These are phyloP conservation scores for Latrodectus elegans DNA, from an alignment of 2,888 invertebrate species.

Conservation along the genomic window DNA sequence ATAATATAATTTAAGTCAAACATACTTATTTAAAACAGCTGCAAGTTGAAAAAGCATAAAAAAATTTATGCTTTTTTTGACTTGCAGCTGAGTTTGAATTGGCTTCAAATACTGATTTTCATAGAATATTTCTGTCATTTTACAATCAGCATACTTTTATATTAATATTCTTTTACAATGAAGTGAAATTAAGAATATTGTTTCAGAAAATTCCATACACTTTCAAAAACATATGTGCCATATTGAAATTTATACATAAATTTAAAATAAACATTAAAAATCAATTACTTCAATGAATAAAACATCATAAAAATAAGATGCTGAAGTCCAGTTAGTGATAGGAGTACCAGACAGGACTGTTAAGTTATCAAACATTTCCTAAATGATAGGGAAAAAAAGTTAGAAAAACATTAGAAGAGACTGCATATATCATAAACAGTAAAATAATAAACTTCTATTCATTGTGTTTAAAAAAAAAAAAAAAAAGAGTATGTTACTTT, in stretches of 20 bases:
- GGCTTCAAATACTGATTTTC: too few species aligned
- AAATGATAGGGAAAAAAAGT: conserved; percentile 1
- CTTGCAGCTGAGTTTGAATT: too few species aligned
- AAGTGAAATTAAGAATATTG: not conserved
- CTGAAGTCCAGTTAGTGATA: conserved; percentile 38
- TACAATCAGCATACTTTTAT: too few species aligned
- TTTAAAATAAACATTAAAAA: not conserved
- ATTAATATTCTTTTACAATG: too few species aligned
- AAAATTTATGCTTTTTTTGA: too few species aligned
- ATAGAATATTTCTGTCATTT: too few species aligned
- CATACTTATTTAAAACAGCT: too few species aligned
- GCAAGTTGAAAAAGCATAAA: too few species aligned
- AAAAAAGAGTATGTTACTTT: not conserved
- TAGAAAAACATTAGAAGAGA: not conserved
- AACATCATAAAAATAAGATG: conserved; percentile 49
- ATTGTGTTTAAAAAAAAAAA: not conserved
- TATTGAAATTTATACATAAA: not conserved
- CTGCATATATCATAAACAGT: not conserved
- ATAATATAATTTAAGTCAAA: too few species aligned
- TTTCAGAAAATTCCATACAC: not conserved
- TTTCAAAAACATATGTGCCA: too few species aligned
- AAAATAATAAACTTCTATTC: not conserved
- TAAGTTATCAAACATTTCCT: conserved; percentile 56
- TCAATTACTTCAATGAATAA: conserved; percentile 56
- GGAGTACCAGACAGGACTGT: conserved; percentile 31